These are phyloP conservation scores for Etheostoma nigrum DNA, from an alignment of 2,797 vertebrate genomes.

Conservation along the genomic window DNA sequence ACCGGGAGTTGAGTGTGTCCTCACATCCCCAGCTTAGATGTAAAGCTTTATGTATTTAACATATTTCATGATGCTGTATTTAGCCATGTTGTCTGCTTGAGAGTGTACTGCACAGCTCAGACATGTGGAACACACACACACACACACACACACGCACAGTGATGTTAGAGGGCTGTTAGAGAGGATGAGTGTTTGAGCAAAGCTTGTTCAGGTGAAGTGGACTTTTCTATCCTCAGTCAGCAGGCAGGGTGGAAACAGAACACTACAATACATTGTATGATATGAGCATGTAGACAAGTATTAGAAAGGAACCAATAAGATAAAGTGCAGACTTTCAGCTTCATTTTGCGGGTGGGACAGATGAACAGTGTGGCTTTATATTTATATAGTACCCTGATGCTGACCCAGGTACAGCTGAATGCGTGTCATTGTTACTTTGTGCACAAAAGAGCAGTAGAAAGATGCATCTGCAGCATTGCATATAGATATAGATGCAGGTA, in stretches of 20 bases:
- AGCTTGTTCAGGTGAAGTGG: constrained; percentile 50
- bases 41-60: neutral
- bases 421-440: neutral
- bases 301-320: neutral
- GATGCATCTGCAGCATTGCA: too few relatives aligned
- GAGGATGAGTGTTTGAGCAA: constrained; percentile 37
- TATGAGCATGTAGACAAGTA: neutral
- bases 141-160: constrained; percentile 9
- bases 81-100: neutral
- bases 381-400: too few relatives aligned
- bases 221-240: constrained; percentile 46
- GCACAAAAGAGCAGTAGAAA: neutral
- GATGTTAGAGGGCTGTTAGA: constrained; percentile 33
- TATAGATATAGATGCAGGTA: too few relatives aligned
- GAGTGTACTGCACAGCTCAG: constrained; percentile 1
- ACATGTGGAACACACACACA: constrained; percentile 9
- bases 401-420: neutral
- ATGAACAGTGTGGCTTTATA: neutral
- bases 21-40: too few relatives aligned
- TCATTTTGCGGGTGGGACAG: neutral
- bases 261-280: neutral
- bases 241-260: constrained; percentile 28
- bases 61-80: neutral
- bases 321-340: neutral
- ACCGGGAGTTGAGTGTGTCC: too few relatives aligned